Percentiles rank a stretch among this genome's conserved stretches.
These are phyloP conservation scores for Thalassarche chlororhynchos DNA, from an alignment of 2,113 vertebrate species.

Conservation along the genomic window DNA sequence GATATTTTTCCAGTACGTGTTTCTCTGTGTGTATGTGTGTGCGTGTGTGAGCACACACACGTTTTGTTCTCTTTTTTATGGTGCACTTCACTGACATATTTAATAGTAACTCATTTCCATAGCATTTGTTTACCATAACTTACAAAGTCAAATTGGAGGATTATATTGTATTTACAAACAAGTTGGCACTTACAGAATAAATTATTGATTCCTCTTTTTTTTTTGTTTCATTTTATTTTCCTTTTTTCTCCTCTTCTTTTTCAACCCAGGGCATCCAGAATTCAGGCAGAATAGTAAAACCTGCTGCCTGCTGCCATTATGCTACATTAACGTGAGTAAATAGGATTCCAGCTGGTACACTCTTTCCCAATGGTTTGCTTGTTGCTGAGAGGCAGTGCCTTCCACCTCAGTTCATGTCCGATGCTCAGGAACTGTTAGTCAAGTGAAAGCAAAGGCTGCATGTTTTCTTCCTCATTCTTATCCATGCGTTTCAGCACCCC, in stretches of 20 bases:
- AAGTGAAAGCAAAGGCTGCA: slow-evolving; percentile 97
- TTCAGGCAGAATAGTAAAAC: slow-evolving; percentile 68
- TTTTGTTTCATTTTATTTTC: not conserved
- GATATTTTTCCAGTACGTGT: not conserved
- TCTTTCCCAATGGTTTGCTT: slow-evolving; percentile 62
- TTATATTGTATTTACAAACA: slow-evolving; percentile 85
- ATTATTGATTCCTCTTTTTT: slow-evolving; percentile 68
- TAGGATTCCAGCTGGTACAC: slow-evolving; percentile 67
- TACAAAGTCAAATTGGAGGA: slow-evolving; percentile 72
- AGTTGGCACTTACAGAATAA: slow-evolving; percentile 96
- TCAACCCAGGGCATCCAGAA: slow-evolving; percentile 64
- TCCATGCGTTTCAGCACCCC: slow-evolving; percentile 92
- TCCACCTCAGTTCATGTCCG: slow-evolving; percentile 38
- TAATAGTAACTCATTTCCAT: slow-evolving; percentile 58
- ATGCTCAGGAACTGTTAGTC: slow-evolving; percentile 79
- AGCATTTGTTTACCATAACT: slow-evolving; percentile 71
- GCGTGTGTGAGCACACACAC: not conserved
- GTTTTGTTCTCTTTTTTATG: slow-evolving; percentile 30
- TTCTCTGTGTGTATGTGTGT: not conserved
- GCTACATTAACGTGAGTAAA: slow-evolving; percentile 77
- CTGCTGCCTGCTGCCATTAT: slow-evolving; percentile 69
- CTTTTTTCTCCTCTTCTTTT: slow-evolving; percentile 33
- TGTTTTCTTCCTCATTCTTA: slow-evolving; percentile 95
- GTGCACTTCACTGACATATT: slow-evolving; percentile 55
- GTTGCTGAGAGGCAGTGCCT: slow-evolving; percentile 64